Conservation (phyloP, 2,888 invertebrate genomes). For the Candidula unifasciata region DNA sequence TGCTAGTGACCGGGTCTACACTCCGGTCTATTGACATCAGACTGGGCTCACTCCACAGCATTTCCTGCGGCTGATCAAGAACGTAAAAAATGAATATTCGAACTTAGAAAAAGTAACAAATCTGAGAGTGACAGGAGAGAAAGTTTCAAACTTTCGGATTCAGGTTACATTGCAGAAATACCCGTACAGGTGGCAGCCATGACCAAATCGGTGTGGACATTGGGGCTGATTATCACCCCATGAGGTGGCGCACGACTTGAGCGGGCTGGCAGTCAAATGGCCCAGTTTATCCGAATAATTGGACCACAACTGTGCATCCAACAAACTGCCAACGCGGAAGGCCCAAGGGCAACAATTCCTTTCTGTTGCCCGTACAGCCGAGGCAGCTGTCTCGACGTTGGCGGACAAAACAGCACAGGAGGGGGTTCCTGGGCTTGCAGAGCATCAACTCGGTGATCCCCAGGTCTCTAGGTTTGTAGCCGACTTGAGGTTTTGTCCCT, state of each 20-base stretch:
- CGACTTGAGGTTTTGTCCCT: neutral
- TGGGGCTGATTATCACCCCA: slow-evolving; percentile 46
- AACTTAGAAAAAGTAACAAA: no score
- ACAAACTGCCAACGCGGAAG: neutral
- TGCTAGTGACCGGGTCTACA: no score
- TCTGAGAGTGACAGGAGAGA: no score
- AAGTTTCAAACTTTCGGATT: no score
- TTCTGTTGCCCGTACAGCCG: no score
- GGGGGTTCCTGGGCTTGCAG: neutral
- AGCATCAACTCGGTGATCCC: neutral
- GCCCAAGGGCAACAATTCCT: neutral
- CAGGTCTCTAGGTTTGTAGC: neutral
- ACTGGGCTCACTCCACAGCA: no score
- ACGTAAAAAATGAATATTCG: no score
- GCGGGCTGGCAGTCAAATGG: slow-evolving; percentile 51
- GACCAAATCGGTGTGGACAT: slow-evolving; percentile 22
- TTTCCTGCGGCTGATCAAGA: no score
- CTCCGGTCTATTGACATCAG: no score
- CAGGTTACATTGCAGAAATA: neutral
- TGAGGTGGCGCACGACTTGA: slow-evolving; percentile 52
- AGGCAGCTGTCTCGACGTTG: neutral
- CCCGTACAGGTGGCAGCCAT: neutral
- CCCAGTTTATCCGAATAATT: slow-evolving; percentile 42
- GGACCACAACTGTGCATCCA: slow-evolving; percentile 10
- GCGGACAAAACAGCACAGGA: slow-evolving; percentile 9